Base-by-base conservation (phyloP, 2,888 invertebrate genomes). In the Rhagophthalmus giganteus region DNA sequence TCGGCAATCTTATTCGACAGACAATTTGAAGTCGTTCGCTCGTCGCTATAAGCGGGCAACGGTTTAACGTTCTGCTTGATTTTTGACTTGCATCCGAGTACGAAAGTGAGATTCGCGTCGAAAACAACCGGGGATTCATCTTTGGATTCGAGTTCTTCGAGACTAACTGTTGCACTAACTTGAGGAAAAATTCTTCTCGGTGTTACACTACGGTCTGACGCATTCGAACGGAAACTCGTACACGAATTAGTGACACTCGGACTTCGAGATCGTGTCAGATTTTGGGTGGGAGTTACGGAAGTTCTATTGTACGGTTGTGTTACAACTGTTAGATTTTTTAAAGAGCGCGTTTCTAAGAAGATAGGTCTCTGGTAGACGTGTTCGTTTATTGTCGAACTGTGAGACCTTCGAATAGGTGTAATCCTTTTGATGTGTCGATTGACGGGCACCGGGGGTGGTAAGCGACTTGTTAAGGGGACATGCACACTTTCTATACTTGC, bases 81-180 rank as follows among this genome's bases (percentile, higher is more conserved):
- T 67, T 87, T 87, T 53, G 80, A 83, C 54, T 86, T 85, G 63
- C 85, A 84, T 1, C 89, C 89, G 33, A 90, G 77, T 0, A 89
- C 83, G 65, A 90, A 90, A 3, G 87, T 87, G 25, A 90, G 74
- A 70, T 90, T 90, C 0, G 90, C 90, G 65, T 90, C 89, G 60
- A 90, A 88, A 0, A 90, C 84, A 1, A 90, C 88, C 0, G 90
- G 87, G 0, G 89, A 84, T 48, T 86, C 85, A 65, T 89, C 90
- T 67, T 84, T 81, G 1, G 79, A 76, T 30, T 78, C 79, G 28
- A 84, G 68, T 65, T 87, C 86, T 49, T 80, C 79, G 5, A 82
- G 69, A 62, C 84, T 78, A 6, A 76, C 76, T 6, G 63, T 69
- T 10, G 77, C 76, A 57, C 79, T 79, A 2, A 73, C 73, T 67